Conservation (phyloP, 2,113 vertebrate species). For the Bufo bufo region DNA sequence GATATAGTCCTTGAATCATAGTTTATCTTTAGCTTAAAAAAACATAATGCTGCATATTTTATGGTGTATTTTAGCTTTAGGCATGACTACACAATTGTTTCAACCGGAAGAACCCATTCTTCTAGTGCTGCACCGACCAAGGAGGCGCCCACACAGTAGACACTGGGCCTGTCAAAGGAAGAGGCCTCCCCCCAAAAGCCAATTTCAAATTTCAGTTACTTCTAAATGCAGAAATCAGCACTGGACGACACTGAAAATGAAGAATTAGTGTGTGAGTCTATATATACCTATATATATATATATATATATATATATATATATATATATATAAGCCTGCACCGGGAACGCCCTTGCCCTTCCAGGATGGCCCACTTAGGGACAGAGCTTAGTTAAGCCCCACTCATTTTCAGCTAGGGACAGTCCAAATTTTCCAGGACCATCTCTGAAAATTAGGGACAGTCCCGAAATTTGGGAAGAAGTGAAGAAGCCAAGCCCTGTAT, state of each 20-base stretch:
- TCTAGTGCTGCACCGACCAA: neutral
- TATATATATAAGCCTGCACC: too few species aligned
- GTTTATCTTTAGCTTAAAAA: slow-evolving; percentile 50
- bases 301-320: too few species aligned
- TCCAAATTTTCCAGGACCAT: too few species aligned
- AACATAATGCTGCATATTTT: slow-evolving; percentile 31
- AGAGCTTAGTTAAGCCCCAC: too few species aligned
- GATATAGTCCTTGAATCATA: slow-evolving; percentile 50
- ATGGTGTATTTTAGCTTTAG: neutral
- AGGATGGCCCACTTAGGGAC: too few species aligned
- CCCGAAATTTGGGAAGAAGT: too few species aligned
- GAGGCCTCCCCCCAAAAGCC: neutral
- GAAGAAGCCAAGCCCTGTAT: too few species aligned
- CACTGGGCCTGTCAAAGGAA: neutral
- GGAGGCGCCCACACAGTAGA: neutral
- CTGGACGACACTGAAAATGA: neutral
- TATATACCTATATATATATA: too few species aligned
- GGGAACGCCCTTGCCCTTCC: too few species aligned
- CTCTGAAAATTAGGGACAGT: too few species aligned
- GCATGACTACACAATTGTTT: neutral
- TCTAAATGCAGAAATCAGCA: neutral
- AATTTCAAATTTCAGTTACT: neutral
- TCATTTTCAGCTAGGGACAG: too few species aligned
- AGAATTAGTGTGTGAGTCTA: too few species aligned
- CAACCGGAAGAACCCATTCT: neutral